phyloP scores from a whole-genome alignment of 1,140 invertebrate genomes.

The Brachystomella parvula region DNA sequence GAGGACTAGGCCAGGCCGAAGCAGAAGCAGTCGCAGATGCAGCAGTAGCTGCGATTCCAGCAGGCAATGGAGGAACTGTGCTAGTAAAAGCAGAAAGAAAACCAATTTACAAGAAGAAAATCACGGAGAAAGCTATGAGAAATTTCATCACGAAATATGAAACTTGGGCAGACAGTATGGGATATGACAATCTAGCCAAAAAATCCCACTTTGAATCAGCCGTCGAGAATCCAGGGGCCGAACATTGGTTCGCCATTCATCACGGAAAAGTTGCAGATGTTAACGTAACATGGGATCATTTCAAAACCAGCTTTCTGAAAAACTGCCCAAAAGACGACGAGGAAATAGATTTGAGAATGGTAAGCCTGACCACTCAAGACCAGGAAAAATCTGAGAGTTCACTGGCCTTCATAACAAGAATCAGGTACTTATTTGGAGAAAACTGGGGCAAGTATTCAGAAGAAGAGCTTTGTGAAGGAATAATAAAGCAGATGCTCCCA shows the following conservation, averaged over 20 bases:
- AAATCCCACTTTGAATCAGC: no score
- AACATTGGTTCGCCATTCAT: neutral
- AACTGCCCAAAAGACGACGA: neutral
- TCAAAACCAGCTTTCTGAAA: neutral
- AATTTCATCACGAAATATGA: neutral
- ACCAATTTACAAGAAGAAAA: neutral
- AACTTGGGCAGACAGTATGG: no score
- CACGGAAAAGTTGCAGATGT: neutral
- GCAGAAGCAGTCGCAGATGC: neutral
- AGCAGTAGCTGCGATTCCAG: neutral
- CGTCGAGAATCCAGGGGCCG: neutral
- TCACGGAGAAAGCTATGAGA: neutral
- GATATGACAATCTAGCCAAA: no score
- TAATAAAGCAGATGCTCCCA: neutral
- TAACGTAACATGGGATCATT: neutral
- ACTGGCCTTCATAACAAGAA: neutral
- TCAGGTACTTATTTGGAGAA: neutral
- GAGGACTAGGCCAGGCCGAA: no score
- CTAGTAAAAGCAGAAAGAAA: neutral
- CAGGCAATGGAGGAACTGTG: neutral
- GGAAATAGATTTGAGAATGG: neutral
- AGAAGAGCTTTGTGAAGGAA: neutral
- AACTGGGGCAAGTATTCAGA: neutral
- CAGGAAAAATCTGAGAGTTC: neutral
- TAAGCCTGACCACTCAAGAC: neutral